Percentiles rank a stretch among this genome's conserved stretches.
Evolutionary conservation across 2,797 vertebrate genomes (phyloP).

Genomic region (Pseudotriccus pelzelni): DNA sequence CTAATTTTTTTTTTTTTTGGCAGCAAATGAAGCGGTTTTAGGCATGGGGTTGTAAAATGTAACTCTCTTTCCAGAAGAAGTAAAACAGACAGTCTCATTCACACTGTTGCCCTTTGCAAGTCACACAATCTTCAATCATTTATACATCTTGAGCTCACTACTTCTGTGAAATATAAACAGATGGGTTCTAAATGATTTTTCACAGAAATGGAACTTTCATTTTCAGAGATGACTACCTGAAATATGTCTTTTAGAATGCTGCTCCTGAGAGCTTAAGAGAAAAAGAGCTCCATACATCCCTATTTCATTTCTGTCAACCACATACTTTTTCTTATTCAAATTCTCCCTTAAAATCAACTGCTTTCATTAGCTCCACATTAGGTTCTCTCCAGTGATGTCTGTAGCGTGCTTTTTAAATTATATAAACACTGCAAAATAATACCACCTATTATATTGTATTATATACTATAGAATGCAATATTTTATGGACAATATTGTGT

Average conservation of each 20-base stretch:
- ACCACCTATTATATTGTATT: not conserved
- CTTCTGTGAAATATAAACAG: constrained; percentile 54
- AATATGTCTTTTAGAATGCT: constrained; percentile 15
- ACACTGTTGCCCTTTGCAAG: constrained; percentile 47
- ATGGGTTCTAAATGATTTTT: constrained; percentile 37
- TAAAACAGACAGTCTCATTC: constrained; percentile 38
- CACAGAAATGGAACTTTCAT: constrained; percentile 30
- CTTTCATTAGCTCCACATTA: not conserved
- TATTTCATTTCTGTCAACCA: not conserved
- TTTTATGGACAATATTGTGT: not conserved
- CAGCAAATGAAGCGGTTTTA: constrained; percentile 8
- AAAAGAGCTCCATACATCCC: not conserved
- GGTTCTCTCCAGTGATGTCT: not conserved
- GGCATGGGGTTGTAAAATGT: not conserved
- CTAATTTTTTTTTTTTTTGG: constrained; percentile 14
- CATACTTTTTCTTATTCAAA: not conserved
- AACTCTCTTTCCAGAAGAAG: constrained; percentile 6
- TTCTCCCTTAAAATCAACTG: not conserved
- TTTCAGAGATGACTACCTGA: constrained; percentile 18
- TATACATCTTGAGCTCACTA: not conserved
- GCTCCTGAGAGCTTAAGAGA: not conserved
- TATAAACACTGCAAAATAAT: not conserved
- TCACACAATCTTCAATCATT: constrained; percentile 38
- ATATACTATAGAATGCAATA: not conserved
- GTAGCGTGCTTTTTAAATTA: not conserved